phyloP scores from a whole-genome alignment of 2,113 vertebrate genomes.

The Channa maculata region DNA sequence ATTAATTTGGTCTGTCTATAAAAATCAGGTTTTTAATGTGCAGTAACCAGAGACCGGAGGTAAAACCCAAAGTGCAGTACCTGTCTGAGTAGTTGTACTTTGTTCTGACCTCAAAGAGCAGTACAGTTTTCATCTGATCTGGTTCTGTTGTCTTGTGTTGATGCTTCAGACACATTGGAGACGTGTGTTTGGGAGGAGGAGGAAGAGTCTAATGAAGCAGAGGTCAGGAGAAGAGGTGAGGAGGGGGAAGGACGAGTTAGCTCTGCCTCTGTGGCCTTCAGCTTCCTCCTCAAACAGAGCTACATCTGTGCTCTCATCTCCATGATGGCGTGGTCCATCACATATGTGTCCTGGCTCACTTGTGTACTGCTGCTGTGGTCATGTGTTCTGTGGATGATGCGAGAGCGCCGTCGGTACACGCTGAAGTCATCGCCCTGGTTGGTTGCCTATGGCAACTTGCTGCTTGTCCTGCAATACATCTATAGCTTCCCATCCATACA shows the following conservation, averaged over 20 bases:
- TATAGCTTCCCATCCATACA: slow-evolving; percentile 90
- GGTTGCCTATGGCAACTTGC: slow-evolving; percentile 91
- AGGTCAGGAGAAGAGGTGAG: slow-evolving; percentile 29
- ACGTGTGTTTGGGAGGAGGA: slow-evolving; percentile 72
- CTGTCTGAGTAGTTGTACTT: no score
- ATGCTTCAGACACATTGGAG: slow-evolving; percentile 71
- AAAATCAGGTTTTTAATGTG: no score
- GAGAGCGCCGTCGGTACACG: slow-evolving; percentile 90
- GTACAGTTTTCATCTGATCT: no score
- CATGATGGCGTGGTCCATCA: slow-evolving; percentile 94
- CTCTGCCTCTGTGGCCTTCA: slow-evolving; percentile 84
- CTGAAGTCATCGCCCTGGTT: slow-evolving; percentile 95
- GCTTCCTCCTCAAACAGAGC: slow-evolving; percentile 96
- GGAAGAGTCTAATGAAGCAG: slow-evolving; percentile 47
- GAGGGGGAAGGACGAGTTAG: slow-evolving; percentile 72
- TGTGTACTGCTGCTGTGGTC: slow-evolving; percentile 96
- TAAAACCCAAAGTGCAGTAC: no score
- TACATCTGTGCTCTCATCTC: slow-evolving; percentile 89
- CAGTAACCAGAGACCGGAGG: no score
- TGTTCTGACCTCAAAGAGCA: no score
- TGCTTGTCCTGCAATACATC: slow-evolving; percentile 92
- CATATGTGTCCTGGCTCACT: slow-evolving; percentile 95
- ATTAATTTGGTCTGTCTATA: no score
- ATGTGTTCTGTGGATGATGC: slow-evolving; percentile 94
- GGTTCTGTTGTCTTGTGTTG: not conserved